A percentile compares a stretch with the other conserved stretches of the same genome.
Conservation (phyloP, 1,140 invertebrate genomes). For the Drosophila rhopaloa region DNA sequence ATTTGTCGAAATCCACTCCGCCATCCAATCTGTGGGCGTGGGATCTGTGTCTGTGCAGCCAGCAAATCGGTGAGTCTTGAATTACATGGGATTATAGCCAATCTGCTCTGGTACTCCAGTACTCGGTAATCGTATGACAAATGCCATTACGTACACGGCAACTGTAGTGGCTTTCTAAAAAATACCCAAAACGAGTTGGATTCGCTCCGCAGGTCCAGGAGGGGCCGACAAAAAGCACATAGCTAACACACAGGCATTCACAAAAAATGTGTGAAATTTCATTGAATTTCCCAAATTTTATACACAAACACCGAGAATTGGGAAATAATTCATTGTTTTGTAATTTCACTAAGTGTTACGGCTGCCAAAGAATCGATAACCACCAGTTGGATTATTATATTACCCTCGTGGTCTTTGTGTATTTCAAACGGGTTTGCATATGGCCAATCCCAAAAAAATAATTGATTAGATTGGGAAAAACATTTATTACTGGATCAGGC, state of each 20-base stretch:
- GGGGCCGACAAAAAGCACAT: slow-evolving; percentile 15
- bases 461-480: slow-evolving; percentile 23
- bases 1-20: slow-evolving; percentile 47
- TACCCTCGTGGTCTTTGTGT: slow-evolving; percentile 19
- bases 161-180: slow-evolving; percentile 47
- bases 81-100: slow-evolving; percentile 48
- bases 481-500: slow-evolving; percentile 19
- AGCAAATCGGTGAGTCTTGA: slow-evolving; percentile 48
- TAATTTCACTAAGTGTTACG: slow-evolving; percentile 26
- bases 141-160: slow-evolving; percentile 39
- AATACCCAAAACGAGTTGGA: slow-evolving; percentile 37
- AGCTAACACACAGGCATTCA: slow-evolving; percentile 10
- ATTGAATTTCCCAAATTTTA: slow-evolving; percentile 50
- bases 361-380: slow-evolving; percentile 46
- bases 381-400: slow-evolving; percentile 29
- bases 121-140: slow-evolving; percentile 44
- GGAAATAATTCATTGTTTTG: slow-evolving; percentile 53
- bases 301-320: slow-evolving; percentile 45
- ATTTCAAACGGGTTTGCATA: slow-evolving; percentile 7
- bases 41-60: slow-evolving; percentile 30
- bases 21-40: slow-evolving; percentile 49
- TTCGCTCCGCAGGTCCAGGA: slow-evolving; percentile 27
- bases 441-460: slow-evolving; percentile 27
- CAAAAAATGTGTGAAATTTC: slow-evolving; percentile 49
- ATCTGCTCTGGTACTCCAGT: slow-evolving; percentile 18